Conservation (phyloP, 2,113 vertebrate species). For the Ardeotis arabs region DNA sequence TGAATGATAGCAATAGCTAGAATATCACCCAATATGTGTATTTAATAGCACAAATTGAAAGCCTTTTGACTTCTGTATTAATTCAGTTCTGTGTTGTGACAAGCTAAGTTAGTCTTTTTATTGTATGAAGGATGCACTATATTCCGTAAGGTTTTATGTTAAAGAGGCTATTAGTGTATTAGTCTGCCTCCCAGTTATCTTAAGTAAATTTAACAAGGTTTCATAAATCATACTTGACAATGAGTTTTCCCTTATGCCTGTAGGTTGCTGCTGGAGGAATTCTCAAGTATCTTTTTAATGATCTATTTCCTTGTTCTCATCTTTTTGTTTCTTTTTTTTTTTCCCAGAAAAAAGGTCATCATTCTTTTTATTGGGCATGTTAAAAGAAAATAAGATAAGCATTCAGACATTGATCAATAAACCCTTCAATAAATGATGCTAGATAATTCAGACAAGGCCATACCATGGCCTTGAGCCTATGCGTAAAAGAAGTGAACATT, state of each 20-base stretch:
- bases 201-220: slow-evolving; percentile 10
- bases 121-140: neutral
- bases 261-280: neutral
- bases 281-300: neutral
- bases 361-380: neutral
- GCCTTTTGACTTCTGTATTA: neutral
- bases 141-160: neutral
- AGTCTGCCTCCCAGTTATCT: neutral
- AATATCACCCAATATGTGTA: neutral
- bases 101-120: slow-evolving; percentile 33
- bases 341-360: neutral
- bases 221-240: slow-evolving; percentile 2
- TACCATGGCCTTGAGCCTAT: neutral
- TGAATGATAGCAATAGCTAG: neutral
- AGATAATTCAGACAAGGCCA: neutral
- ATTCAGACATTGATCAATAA: neutral
- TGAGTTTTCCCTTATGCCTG: neutral
- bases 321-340: neutral
- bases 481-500: neutral
- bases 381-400: neutral
- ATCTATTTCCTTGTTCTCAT: neutral
- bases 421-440: neutral
- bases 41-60: neutral
- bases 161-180: neutral
- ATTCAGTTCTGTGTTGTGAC: neutral